Conservation (phyloP, 2,797 vertebrate genomes). For the Cygnus olor region DNA sequence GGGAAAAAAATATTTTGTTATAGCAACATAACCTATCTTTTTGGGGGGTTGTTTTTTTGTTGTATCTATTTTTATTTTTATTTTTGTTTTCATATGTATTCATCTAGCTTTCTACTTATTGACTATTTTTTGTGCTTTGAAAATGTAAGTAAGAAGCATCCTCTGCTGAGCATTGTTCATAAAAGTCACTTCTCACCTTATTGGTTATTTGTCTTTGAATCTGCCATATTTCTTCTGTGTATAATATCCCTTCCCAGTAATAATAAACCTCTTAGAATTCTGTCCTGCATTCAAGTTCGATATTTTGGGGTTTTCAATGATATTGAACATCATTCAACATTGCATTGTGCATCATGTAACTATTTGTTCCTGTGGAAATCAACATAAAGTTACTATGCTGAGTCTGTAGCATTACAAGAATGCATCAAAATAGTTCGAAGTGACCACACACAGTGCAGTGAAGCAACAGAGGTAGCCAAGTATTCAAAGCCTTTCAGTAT, state of each 20-base stretch:
- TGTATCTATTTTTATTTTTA: too few species aligned
- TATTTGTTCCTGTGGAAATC: neutral
- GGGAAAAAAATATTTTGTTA: neutral
- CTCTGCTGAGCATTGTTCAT: neutral
- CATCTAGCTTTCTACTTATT: neutral
- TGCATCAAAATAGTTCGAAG: neutral
- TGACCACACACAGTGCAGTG: slow-evolving; percentile 33
- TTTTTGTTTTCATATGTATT: neutral
- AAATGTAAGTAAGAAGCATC: rapidly evolving
- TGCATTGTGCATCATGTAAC: neutral
- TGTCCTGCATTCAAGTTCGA: neutral
- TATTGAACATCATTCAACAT: neutral
- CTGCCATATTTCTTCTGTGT: neutral
- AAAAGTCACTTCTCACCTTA: neutral
- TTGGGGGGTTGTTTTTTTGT: too few species aligned
- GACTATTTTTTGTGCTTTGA: neutral
- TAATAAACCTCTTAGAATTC: neutral
- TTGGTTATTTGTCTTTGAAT: rapidly evolving
- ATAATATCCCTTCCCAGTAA: neutral
- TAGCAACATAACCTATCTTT: neutral
- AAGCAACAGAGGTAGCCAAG: neutral
- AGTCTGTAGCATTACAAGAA: neutral
- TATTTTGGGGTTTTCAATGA: neutral
- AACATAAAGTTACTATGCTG: neutral
- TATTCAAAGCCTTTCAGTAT: neutral